Conservation (phyloP, 2,888 invertebrate genomes). For the Rotaria sp. region DNA sequence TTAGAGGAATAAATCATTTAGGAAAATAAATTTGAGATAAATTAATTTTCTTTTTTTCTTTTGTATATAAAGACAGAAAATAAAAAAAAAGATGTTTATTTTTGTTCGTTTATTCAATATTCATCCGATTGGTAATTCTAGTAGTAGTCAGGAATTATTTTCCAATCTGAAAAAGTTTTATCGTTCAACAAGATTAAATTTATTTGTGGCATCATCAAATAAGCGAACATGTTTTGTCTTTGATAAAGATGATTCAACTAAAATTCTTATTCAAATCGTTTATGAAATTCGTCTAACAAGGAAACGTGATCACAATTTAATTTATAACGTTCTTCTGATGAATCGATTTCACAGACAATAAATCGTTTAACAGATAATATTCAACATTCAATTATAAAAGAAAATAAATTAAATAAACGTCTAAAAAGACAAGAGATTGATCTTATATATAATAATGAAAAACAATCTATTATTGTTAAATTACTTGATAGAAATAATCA, state of each 20-base stretch:
- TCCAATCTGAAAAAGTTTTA: neutral
- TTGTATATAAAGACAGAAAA: neutral
- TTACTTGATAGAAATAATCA: neutral
- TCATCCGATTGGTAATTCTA: neutral
- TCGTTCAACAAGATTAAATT: neutral
- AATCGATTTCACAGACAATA: neutral
- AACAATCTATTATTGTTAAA: neutral
- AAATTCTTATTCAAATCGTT: neutral
- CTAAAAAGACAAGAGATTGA: neutral
- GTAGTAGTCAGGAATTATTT: neutral
- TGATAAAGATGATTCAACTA: neutral
- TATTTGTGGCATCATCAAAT: neutral
- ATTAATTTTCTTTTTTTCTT: neutral
- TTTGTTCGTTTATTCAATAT: neutral
- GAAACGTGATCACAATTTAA: neutral
- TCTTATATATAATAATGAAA: neutral
- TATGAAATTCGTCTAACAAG: neutral
- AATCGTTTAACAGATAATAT: neutral
- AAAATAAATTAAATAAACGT: conserved; percentile 6
- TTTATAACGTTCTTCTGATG: neutral
- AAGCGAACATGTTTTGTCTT: neutral
- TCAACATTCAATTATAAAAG: neutral
- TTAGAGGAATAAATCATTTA: no score
- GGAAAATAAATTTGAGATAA: no score
- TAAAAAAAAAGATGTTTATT: neutral